Percentiles rank a stretch among this genome's conserved stretches.
Conservation (phyloP, 2,797 vertebrate species). For the Acipenser transmontanus region DNA sequence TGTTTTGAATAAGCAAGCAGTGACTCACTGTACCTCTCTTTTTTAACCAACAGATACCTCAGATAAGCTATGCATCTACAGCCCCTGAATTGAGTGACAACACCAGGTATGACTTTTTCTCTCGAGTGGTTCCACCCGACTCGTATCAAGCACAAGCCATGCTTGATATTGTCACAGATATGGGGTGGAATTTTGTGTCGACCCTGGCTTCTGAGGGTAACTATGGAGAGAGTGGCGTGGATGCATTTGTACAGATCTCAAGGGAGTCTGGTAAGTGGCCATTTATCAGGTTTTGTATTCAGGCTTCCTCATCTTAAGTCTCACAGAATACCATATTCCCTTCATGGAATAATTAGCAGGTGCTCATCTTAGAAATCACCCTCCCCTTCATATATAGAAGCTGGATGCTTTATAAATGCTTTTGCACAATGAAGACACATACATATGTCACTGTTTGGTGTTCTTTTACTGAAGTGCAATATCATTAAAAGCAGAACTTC, state of each 20-base stretch:
- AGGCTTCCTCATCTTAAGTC: conserved; percentile 18
- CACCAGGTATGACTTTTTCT: conserved; percentile 95
- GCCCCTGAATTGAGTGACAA: conserved; percentile 95
- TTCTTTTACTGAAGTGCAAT: conserved; percentile 21
- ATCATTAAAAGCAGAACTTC: not conserved
- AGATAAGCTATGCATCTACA: conserved; percentile 98
- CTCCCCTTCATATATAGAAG: no score
- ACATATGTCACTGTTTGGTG: conserved; percentile 28
- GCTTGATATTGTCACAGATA: conserved; percentile 91
- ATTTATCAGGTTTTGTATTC: conserved; percentile 14
- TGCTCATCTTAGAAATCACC: not conserved
- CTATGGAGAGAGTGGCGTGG: conserved; percentile 93
- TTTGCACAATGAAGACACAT: conserved; percentile 19
- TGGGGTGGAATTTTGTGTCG: conserved; percentile 95
- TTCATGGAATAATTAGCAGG: conserved; percentile 19
- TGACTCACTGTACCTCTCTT: no score
- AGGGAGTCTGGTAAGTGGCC: conserved; percentile 78
- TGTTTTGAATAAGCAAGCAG: no score
- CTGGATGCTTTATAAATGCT: conserved; percentile 16
- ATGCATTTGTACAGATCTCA: conserved; percentile 93
- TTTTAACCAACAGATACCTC: conserved; percentile 77
- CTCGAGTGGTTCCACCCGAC: conserved; percentile 90
- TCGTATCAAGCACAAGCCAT: conserved; percentile 98
- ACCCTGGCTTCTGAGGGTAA: conserved; percentile 92
- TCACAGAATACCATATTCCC: not conserved